These are phyloP conservation scores for Pteria penguin DNA, from an alignment of 2,888 invertebrate species.

Conservation along the genomic window DNA sequence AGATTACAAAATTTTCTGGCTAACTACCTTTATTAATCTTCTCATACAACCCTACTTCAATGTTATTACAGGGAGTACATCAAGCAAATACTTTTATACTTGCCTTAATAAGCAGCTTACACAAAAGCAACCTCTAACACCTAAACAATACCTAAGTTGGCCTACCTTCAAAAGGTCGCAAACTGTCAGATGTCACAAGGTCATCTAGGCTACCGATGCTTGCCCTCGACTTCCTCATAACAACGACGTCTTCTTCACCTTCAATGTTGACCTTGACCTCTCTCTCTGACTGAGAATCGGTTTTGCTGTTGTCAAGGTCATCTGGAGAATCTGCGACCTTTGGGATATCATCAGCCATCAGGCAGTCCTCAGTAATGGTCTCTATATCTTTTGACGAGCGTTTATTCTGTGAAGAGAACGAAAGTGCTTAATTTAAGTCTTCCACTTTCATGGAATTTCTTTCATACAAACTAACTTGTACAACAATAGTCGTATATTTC, in stretches of 20 bases:
- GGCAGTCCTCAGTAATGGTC: slow-evolving; percentile 85
- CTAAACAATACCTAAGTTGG: too few relatives aligned
- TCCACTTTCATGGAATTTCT: too few relatives aligned
- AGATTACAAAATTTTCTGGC: too few relatives aligned
- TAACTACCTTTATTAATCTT: too few relatives aligned
- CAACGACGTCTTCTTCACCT: slow-evolving; percentile 47
- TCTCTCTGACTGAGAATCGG: neutral
- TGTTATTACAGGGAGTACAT: too few relatives aligned
- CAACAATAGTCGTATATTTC: too few relatives aligned
- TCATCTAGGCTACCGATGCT: slow-evolving; percentile 32
- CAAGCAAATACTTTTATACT: too few relatives aligned
- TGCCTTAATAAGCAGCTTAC: too few relatives aligned
- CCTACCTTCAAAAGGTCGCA: slow-evolving; percentile 46
- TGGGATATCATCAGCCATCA: slow-evolving; percentile 15
- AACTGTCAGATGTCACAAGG: slow-evolving; percentile 27
- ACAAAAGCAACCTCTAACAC: slow-evolving; percentile 6
- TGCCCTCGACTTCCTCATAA: slow-evolving; percentile 47
- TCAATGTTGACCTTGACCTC: slow-evolving; percentile 10
- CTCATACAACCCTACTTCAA: too few relatives aligned
- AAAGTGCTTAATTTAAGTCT: too few relatives aligned
- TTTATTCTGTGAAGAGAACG: slow-evolving; percentile 89
- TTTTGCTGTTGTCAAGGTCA: neutral
- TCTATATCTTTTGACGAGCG: slow-evolving; percentile 91
- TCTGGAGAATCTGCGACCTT: neutral
- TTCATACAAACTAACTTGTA: too few relatives aligned